phyloP scores from a whole-genome alignment of 2,797 vertebrate species.

The Coccyzus lansbergi region DNA sequence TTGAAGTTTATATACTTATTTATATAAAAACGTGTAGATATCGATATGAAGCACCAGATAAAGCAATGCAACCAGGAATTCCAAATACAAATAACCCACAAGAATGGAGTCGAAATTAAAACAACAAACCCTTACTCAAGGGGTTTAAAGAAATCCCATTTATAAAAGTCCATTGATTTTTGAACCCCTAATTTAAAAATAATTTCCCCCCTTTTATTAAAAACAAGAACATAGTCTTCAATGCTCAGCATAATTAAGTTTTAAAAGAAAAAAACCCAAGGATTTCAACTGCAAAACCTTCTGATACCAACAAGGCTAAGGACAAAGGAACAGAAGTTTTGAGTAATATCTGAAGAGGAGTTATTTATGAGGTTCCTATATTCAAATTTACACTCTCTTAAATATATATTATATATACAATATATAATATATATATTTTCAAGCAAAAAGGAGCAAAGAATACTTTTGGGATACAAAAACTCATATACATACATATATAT shows the following conservation, averaged over 20 bases:
- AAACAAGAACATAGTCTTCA: conserved; percentile 48
- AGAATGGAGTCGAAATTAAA: conserved; percentile 7
- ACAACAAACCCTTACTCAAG: neutral
- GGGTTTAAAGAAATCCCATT: conserved; percentile 37
- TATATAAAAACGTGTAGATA: conserved; percentile 69
- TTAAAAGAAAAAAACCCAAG: conserved; percentile 65
- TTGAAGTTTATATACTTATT: conserved; percentile 53
- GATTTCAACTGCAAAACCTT: conserved; percentile 54
- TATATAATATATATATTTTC: conserved; percentile 64
- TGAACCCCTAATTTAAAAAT: conserved; percentile 41
- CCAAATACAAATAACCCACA: conserved; percentile 56
- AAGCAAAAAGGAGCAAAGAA: conserved; percentile 52
- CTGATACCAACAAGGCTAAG: conserved; percentile 34
- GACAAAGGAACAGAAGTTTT: neutral
- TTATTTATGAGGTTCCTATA: conserved; percentile 56
- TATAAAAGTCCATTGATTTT: conserved; percentile 7
- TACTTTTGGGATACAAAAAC: conserved; percentile 64
- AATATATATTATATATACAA: conserved; percentile 61
- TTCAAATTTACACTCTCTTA: conserved; percentile 68
- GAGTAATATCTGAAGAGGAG: conserved; percentile 30
- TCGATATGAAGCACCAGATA: conserved; percentile 66
- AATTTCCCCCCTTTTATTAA: conserved; percentile 13
- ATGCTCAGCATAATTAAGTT: conserved; percentile 62
- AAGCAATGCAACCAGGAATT: conserved; percentile 69
- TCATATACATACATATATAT: conserved; percentile 75